Evolutionary conservation across 2,888 invertebrate genomes (phyloP).

Genomic region (Rhamnusium bicolor): DNA sequence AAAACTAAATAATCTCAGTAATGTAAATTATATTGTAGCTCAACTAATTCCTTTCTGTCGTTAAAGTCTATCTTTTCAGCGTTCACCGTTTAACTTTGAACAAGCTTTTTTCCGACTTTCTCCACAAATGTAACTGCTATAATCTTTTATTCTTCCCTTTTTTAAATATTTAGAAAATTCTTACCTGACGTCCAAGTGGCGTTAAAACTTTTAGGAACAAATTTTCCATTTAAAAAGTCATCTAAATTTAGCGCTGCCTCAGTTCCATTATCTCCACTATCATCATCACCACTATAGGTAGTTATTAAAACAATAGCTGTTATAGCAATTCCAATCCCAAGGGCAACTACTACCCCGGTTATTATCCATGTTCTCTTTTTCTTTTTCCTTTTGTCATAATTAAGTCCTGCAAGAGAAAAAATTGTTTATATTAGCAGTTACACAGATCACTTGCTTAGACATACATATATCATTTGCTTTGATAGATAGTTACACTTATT

Average conservation of each 20-base stretch:
- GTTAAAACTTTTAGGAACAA: slow-evolving; percentile 81
- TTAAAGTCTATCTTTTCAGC: no score
- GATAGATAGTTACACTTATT: no score
- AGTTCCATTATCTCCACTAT: slow-evolving; percentile 48
- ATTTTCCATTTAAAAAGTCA: slow-evolving; percentile 81
- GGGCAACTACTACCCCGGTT: slow-evolving; percentile 74
- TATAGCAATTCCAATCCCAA: slow-evolving; percentile 76
- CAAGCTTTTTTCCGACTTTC: no score
- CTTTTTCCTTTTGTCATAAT: slow-evolving; percentile 74
- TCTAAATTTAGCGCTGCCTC: slow-evolving; percentile 75
- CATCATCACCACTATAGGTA: slow-evolving; percentile 47
- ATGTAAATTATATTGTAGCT: no score
- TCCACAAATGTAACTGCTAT: no score
- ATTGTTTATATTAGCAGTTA: no score
- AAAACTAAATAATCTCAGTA: no score
- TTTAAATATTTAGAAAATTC: slow-evolving; percentile 41
- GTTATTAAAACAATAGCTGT: slow-evolving; percentile 69
- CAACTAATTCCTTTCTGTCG: no score
- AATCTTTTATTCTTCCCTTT: no score
- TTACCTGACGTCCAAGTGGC: slow-evolving; percentile 88
- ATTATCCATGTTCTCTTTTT: slow-evolving; percentile 73
- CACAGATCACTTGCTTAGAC: no score
- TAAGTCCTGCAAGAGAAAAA: slow-evolving; percentile 73
- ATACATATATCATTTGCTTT: no score
- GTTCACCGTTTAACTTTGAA: no score